These are phyloP conservation scores for Opisthocomus hoazin DNA, from an alignment of 2,113 vertebrate genomes.

Conservation along the genomic window DNA sequence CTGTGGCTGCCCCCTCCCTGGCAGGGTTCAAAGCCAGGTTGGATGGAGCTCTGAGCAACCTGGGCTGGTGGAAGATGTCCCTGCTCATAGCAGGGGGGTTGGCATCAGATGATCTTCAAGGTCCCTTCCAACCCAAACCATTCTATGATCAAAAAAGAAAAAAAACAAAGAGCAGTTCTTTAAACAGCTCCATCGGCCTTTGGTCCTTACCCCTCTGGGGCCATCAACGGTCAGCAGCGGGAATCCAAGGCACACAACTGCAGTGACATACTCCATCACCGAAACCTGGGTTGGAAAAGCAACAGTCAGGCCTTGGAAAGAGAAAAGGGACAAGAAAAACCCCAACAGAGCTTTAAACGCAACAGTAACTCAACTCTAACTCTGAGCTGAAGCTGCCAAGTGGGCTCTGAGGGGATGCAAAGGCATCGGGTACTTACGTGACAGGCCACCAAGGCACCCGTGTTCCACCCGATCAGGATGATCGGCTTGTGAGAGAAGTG, in stretches of 20 bases:
- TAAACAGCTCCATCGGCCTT: background rate
- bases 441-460: constrained; percentile 91
- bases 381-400: background rate
- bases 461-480: constrained; percentile 94
- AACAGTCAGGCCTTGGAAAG: background rate
- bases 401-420: background rate
- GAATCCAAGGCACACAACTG: constrained; percentile 93
- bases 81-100: no score
- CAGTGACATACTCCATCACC: constrained; percentile 91
- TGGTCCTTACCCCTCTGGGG: constrained; percentile 85
- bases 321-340: background rate
- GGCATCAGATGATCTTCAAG: no score
- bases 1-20: no score
- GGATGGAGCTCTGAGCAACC: no score
- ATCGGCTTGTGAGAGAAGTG: constrained; percentile 96
- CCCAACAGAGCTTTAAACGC: accelerated
- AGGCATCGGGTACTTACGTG: constrained; percentile 77
- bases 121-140: no score
- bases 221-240: constrained; percentile 90
- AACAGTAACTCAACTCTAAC: background rate
- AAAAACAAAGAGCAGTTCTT: background rate
- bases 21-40: no score
- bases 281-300: constrained; percentile 78
- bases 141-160: no score
- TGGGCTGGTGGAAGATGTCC: no score